Conservation (phyloP, 2,888 invertebrate species). For the Halictus quadricinctus region DNA sequence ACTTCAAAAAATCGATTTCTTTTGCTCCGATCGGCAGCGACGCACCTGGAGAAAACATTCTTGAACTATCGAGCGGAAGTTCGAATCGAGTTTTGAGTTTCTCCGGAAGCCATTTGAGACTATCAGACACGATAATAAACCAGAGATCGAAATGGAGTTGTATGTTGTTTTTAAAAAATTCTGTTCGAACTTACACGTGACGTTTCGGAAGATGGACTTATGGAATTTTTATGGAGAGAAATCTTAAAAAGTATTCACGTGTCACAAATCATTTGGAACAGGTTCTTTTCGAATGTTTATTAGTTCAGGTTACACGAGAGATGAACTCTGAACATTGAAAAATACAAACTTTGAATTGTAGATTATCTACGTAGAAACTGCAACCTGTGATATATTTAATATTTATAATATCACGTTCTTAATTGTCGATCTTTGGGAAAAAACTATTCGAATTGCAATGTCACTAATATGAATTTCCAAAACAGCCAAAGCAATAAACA, state of each 20-base stretch:
- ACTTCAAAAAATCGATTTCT: background rate
- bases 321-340: background rate
- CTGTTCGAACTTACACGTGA: background rate
- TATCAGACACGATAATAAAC: background rate
- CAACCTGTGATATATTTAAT: background rate
- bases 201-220: no score
- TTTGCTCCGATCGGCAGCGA: background rate
- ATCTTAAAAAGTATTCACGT: background rate
- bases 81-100: background rate
- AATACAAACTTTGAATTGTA: background rate
- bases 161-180: background rate
- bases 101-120: background rate
- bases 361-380: background rate
- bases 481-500: background rate
- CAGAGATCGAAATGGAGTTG: background rate
- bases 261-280: background rate
- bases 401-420: background rate
- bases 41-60: background rate
- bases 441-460: background rate
- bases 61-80: background rate
- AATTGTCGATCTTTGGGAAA: background rate
- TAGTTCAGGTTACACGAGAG: no score
- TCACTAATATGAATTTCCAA: background rate
- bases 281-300: background rate
- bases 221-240: background rate